A percentile compares a stretch with the other conserved stretches of the same genome.
Evolutionary conservation across 2,113 vertebrate species (phyloP).

Genomic region (Lagopus muta): DNA sequence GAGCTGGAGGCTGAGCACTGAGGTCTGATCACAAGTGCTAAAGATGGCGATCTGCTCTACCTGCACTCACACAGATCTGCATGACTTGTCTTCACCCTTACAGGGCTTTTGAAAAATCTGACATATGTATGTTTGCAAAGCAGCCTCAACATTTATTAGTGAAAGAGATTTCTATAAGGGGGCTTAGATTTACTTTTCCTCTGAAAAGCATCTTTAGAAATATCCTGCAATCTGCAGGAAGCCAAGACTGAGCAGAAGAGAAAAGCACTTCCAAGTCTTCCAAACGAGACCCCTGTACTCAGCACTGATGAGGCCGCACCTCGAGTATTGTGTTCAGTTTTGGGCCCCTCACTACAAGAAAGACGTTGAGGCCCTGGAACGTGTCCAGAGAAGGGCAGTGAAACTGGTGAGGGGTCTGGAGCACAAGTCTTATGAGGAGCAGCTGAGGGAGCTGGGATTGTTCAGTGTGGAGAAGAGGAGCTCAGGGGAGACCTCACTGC

Average conservation of each 20-base stretch:
- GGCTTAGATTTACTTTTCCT: neutral
- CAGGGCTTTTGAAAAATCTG: neutral
- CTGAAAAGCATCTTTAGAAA: neutral
- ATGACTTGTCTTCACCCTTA: neutral
- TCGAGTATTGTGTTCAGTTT: too few species aligned
- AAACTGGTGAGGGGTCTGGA: too few species aligned
- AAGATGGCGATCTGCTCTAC: neutral
- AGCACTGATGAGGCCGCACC: too few species aligned
- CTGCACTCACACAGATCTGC: neutral
- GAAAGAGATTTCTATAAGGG: fast-evolving
- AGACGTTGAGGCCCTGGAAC: too few species aligned
- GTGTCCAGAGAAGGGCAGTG: too few species aligned
- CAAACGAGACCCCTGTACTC: neutral
- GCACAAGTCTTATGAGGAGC: too few species aligned
- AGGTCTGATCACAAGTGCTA: neutral
- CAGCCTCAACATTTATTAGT: neutral
- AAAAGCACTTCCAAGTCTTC: neutral
- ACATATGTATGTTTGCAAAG: neutral
- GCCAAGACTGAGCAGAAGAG: neutral
- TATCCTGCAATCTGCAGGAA: neutral
- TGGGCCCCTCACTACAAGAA: too few species aligned
- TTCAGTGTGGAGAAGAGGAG: too few species aligned
- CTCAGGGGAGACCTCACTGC: too few species aligned
- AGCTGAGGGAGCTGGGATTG: too few species aligned
- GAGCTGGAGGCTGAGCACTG: neutral